These are phyloP conservation scores for Kryptolebias ocellatus DNA, from an alignment of 2,797 vertebrate genomes.

Conservation along the genomic window DNA sequence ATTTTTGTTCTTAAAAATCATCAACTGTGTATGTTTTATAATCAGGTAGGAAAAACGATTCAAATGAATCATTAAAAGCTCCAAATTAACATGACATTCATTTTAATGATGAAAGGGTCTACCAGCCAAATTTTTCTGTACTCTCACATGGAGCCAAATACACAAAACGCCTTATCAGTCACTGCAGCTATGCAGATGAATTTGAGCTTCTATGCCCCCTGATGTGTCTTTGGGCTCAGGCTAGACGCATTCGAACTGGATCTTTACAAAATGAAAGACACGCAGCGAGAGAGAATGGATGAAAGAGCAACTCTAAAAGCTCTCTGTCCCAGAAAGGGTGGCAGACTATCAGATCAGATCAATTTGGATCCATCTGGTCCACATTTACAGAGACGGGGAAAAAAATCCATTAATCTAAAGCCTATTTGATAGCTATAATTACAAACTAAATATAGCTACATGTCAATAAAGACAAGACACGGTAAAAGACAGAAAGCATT, in stretches of 20 bases:
- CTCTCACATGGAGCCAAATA: constrained; percentile 3
- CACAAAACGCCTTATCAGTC: constrained; percentile 44
- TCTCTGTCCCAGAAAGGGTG: constrained; percentile 57
- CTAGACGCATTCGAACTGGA: constrained; percentile 60
- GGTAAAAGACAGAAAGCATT: no score
- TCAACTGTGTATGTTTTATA: no score
- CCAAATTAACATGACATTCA: no score
- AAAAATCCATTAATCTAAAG: neutral
- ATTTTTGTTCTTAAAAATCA: no score
- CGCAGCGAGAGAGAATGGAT: constrained; percentile 17
- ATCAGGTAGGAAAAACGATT: no score
- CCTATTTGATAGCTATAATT: no score
- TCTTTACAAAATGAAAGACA: constrained; percentile 44
- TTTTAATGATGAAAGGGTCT: neutral
- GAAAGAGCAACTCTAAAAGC: constrained; percentile 54
- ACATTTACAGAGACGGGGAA: constrained; percentile 7
- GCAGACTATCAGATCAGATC: constrained; percentile 46
- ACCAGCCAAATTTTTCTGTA: neutral
- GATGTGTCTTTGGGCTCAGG: constrained; percentile 40
- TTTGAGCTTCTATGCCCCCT: constrained; percentile 14
- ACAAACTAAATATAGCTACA: no score
- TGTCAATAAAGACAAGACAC: no score
- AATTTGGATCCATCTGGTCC: constrained; percentile 54
- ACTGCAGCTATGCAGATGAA: constrained; percentile 56
- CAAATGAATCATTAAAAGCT: no score